phyloP scores from a whole-genome alignment of 2,888 invertebrate species.

The Tridacna gigas region DNA sequence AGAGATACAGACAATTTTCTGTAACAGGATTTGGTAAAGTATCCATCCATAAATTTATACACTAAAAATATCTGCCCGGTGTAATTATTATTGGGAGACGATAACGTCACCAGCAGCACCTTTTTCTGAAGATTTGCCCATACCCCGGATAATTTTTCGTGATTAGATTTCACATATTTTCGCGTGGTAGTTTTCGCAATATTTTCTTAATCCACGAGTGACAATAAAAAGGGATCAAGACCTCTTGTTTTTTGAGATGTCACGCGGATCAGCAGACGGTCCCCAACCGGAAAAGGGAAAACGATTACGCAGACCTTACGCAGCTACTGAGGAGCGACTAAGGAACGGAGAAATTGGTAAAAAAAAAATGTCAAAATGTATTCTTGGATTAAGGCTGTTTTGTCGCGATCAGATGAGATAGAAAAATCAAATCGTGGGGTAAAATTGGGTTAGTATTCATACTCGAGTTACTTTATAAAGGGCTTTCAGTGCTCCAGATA shows the following conservation, averaged over 20 bases:
- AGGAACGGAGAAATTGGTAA: slow-evolving; percentile 63
- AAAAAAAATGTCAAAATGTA: slow-evolving; percentile 2
- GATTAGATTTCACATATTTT: slow-evolving; percentile 22
- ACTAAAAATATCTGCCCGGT: too few relatives aligned
- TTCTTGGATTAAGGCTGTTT: not conserved
- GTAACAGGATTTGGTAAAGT: too few relatives aligned
- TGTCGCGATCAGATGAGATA: slow-evolving; percentile 12
- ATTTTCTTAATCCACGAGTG: slow-evolving; percentile 30
- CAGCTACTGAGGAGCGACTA: slow-evolving; percentile 57
- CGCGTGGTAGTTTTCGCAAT: slow-evolving; percentile 6
- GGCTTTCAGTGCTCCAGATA: too few relatives aligned
- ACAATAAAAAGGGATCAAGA: slow-evolving; percentile 43
- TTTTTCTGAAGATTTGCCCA: not conserved
- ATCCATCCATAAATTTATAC: too few relatives aligned
- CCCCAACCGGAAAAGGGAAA: slow-evolving; percentile 48
- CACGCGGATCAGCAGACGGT: slow-evolving; percentile 47
- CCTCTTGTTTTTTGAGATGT: slow-evolving; percentile 42
- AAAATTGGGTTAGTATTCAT: too few relatives aligned
- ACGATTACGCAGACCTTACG: slow-evolving; percentile 53
- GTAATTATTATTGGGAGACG: too few relatives aligned
- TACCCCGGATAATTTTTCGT: slow-evolving; percentile 12
- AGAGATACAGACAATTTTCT: too few relatives aligned
- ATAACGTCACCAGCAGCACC: not conserved
- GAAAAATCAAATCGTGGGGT: too few relatives aligned
- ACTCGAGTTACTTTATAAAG: too few relatives aligned